phyloP scores from a whole-genome alignment of 2,113 vertebrate species.

The Pygoscelis antarcticus region DNA sequence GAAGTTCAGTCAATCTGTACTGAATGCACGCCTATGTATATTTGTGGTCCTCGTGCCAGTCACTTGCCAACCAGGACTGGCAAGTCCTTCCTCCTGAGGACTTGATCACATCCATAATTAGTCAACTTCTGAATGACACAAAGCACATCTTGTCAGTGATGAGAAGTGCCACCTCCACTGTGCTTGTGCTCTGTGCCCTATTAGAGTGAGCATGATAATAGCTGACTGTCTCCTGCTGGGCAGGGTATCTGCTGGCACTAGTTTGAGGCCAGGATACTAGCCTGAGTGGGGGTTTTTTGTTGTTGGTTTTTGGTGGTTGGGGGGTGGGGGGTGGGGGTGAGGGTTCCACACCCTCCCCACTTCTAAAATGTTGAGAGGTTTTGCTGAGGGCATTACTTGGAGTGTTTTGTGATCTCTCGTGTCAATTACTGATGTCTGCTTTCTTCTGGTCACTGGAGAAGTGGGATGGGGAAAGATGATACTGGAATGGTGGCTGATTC shows the following conservation, averaged over 20 bases:
- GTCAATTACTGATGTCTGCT: not conserved
- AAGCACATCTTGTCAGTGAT: not conserved
- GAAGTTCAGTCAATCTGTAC: not conserved
- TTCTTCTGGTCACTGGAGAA: not conserved
- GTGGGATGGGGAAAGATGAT: not conserved
- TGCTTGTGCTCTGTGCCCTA: not conserved
- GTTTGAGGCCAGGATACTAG: not conserved
- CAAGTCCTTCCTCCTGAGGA: not conserved
- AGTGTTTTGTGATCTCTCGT: not conserved
- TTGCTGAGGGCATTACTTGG: not conserved
- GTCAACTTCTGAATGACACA: not conserved
- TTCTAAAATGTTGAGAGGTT: not conserved
- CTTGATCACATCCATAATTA: not conserved
- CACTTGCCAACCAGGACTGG: not conserved
- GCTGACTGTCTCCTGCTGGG: not conserved
- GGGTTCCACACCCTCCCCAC: not conserved
- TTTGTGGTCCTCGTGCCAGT: not conserved
- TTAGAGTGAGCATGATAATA: rapidly evolving
- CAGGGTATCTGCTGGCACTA: not conserved
- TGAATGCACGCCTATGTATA: not conserved
- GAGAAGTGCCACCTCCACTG: not conserved
- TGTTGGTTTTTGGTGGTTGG: not conserved
- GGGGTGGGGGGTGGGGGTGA: rapidly evolving
- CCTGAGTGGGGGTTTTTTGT: not conserved
- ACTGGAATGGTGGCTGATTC: not conserved